Base-by-base conservation (phyloP, 2,113 vertebrate genomes). In the Clarias magur region DNA sequence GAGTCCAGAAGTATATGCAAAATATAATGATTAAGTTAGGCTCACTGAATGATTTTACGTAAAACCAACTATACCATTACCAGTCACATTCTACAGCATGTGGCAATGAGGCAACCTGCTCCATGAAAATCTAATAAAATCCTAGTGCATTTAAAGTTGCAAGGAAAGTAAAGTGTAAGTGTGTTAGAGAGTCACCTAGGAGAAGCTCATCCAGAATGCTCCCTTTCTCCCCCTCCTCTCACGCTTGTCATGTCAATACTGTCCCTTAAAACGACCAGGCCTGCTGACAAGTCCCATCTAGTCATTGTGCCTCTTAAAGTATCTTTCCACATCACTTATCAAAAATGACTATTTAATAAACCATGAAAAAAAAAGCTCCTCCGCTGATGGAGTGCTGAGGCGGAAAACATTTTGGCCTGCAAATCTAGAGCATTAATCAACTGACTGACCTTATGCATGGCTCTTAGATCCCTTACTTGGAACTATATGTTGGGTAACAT, bases 301-400 rank as follows among this genome's bases (percentile, higher is more conserved):
- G 94, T 96, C 96, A 96, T 95, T 96, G 96, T 96, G 96, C 96
- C 95, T 96, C 96, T 96, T 96, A 96, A 96, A 97, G 93, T 96
- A 97, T 96, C 96, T 96, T 95, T 97, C 95, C 97, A 96, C 95
- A 21, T 91, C 94, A 93, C 96, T 97, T 97, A 98, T 98, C 97
- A 98, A 95, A 48, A 98, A 96, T 97, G 96, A 98, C 96, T 96
- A 95, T 95, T 99, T 97, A 99, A 98, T 99, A 99, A 99, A 98
- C 95, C 97, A 98, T 99, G 97, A 97, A 97, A 97, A 97, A 97
- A 65, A 98, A 97, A 97, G 96, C 96, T 97, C 97, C 97, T 96
- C 94, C 93, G 92, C 96, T 95, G 96, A 96, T 92, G 93, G 95
- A 95, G 95, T 94, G 95, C 95, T 95, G 96, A 95, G 96, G 97